These are phyloP conservation scores for Sphenodon punctatus DNA, from an alignment of 2,797 vertebrate genomes.

Conservation along the genomic window DNA sequence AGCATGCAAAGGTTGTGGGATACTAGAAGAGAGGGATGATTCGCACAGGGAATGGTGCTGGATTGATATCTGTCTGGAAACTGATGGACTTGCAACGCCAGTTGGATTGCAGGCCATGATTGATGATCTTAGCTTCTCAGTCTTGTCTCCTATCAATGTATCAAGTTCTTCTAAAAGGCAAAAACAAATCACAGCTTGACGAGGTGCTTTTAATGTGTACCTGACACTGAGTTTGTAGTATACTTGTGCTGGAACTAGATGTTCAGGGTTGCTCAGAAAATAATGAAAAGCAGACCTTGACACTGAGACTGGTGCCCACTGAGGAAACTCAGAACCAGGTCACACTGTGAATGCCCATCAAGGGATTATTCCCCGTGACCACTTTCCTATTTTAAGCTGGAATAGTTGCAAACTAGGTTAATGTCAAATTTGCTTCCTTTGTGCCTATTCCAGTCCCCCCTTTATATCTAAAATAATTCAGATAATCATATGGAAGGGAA, in stretches of 20 bases:
- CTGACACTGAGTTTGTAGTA: neutral
- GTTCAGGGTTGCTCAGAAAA: accelerated
- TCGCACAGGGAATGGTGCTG: slow-evolving; percentile 31
- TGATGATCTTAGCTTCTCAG: slow-evolving; percentile 76
- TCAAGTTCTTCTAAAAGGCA: slow-evolving; percentile 87
- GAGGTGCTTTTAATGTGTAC: neutral
- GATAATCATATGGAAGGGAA: neutral
- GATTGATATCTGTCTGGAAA: slow-evolving; percentile 61
- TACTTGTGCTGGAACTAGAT: accelerated
- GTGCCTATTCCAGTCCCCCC: accelerated
- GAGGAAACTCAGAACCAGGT: neutral
- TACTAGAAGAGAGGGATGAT: slow-evolving; percentile 52
- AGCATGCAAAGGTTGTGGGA: slow-evolving; percentile 55
- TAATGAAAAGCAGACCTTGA: neutral
- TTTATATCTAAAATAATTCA: neutral
- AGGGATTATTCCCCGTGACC: neutral
- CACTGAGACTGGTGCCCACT: neutral
- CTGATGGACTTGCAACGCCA: slow-evolving; percentile 47
- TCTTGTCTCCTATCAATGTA: slow-evolving; percentile 86
- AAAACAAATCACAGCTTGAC: neutral
- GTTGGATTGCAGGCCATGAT: slow-evolving; percentile 60
- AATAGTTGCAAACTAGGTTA: neutral
- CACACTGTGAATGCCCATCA: neutral
- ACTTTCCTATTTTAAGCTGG: neutral
- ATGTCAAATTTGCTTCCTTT: neutral